Evolutionary conservation across 2,797 vertebrate genomes (phyloP).

Genomic region (Numenius phaeopus): DNA sequence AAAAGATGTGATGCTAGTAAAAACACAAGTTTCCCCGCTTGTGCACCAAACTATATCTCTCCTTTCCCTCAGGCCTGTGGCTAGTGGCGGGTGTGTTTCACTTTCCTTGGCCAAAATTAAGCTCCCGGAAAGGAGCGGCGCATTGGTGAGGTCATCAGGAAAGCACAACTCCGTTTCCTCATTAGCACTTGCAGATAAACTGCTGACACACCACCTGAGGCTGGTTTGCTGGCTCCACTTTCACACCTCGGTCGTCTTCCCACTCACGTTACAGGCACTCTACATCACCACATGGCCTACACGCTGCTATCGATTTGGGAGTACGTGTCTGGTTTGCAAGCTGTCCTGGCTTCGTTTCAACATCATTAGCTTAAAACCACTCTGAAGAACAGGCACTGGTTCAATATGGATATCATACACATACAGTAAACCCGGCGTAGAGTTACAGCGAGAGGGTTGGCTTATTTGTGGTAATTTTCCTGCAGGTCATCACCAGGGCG

Average conservation of each 20-base stretch:
- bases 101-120: not conserved
- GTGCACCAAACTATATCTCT: accelerated
- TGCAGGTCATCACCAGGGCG: not conserved
- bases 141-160: not conserved
- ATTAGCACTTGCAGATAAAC: not conserved
- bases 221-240: conserved; percentile 10
- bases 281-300: not conserved
- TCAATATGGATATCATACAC: not conserved
- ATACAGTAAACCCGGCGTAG: accelerated
- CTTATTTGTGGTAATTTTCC: not conserved
- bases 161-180: not conserved
- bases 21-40: not conserved
- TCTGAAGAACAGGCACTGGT: not conserved
- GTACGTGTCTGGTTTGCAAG: not conserved
- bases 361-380: conserved; percentile 38
- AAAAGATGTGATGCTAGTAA: not conserved
- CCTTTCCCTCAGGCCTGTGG: not conserved
- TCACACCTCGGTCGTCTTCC: not conserved
- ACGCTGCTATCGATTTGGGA: not conserved
- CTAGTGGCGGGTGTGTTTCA: not conserved
- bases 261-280: not conserved
- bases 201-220: conserved; percentile 16
- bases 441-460: not conserved
- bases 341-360: not conserved
- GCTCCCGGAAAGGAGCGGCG: not conserved